Evolutionary conservation across 2,113 vertebrate species (phyloP), one percentile per base, ranked within the genome.

Genomic region (Takifugu flavidus): DNA sequence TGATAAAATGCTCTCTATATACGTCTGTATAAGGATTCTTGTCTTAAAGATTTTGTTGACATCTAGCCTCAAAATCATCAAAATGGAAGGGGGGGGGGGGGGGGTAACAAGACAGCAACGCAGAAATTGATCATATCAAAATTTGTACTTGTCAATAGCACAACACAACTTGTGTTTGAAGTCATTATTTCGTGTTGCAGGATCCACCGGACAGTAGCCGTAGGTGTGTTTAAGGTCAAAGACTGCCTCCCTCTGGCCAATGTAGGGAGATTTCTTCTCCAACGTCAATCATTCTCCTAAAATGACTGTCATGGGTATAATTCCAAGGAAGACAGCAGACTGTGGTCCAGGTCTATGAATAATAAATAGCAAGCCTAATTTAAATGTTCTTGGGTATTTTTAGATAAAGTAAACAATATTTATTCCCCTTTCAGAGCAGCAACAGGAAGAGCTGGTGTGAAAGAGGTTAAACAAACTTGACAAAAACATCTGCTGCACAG

Each of bases 401-500:
- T 39, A 6, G 8, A 39, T 39, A 39, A 1, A 39, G 39, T 13
- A 45, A 1, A 39, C 34, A 45, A 45, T 15, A 44, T 44, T 44
- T 44, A 12, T 57, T 15, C 1, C 11, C 29, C 45, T 59, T 49
- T 6, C 15, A 6, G 0, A 2, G 15, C 52, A 31, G 8, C 13
- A n/a, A 29, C 47, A 54, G 56, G 15, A 49, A 46, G 49, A 65
- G 49, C 59, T 46, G 63, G 43, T 63, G 65, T 47, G 13, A 60
- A 53, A 69, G 26, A 0, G 31, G 59, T 43, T 26, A 10, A 47
- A 59, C 1, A 25, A 49, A 15, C 43, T 42, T 20, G 31, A 46
- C 27, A 12, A 53, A 67, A 75, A 75, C 78, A 79, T 77, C 80
- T 72, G 78, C 14, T 20, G 59, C 59, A 20, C 53, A 75, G 80